Base-by-base conservation (phyloP, 2,888 invertebrate species). In the Cremastinae sp. region DNA sequence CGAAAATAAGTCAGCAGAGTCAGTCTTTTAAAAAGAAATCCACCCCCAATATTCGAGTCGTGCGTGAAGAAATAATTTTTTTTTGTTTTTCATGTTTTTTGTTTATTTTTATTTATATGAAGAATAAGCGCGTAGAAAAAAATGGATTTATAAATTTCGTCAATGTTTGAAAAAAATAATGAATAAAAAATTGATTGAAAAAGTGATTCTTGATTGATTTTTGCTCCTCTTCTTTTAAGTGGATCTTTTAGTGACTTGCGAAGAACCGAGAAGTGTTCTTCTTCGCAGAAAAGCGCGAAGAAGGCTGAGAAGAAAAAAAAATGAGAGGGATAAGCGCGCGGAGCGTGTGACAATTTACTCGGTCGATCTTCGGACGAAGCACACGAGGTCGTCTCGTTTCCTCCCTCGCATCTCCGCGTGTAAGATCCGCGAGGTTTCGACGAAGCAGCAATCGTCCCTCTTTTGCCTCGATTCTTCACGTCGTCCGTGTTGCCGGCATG, bases 271-370 rank as follows among this genome's bases (percentile, higher is more conserved):
- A n/a, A n/a, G n/a, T n/a, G n/a, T n/a, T n/a, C 41, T 70, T 58
- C 68, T 22, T 61, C 51, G 69, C 58, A 58, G 58, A 16, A 59
- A 43, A 59, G 28, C 4, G 28, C 16, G 18, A 28, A 9, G 38
- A 14, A 20, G 56, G 38, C 5, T 18, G 38, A 10, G 56, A 16
- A 41, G 22, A 51, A 61, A 51, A 22, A 64, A 72, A 64, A 34
- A 14, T 36, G 28, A 62, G 53, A 66, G 36, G 36, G 36, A 59
- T 59, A 66, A 59, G 36, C 71, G 58, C 75, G 81, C 81, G 82
- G 88, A 87, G 86, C 89, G 89, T 89, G 89, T 88, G 89, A 89
- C 89, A 89, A 89, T 89, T 89, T 89, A 89, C 89, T 89, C 85
- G 87, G 86, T 78, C 88, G 86, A 89, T 87, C 86, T 84, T 43